Evolutionary conservation across 2,888 invertebrate genomes (phyloP), one percentile per base, ranked within the genome.

Genomic region (Lithophane leautieri): DNA sequence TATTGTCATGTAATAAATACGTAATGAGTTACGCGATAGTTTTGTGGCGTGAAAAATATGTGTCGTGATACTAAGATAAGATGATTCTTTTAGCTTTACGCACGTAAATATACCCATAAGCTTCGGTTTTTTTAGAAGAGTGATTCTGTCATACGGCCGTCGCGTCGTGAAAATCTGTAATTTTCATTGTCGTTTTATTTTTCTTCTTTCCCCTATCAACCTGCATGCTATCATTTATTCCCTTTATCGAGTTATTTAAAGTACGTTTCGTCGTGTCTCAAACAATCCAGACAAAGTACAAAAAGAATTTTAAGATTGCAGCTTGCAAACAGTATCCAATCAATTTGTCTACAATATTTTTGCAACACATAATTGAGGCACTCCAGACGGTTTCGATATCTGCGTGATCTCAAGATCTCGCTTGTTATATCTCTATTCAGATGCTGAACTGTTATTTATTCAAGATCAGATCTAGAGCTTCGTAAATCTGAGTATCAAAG

Each of bases 1-100:
- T 86, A 86, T 89, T 89, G 89, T 89, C 88, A 89, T 82, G 85
- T 86, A 85, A 87, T 82, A 85, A 60, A 70, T 66, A 82, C 84
- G 84, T 86, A 86, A 86, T 79, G 71, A 44, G 71, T 83, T 88
- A 79, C 78, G 76, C 54, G 73, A 77, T 62, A 71, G 25, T 69
- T 70, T 77, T 63, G 78, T 54, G 40, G 61, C 42, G 68, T 61
- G 69, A 73, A 83, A 71, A 72, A 66, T 28, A 22, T 44, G 34
- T 11, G 25, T 40, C 56, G 28, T 83, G 68, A 50, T 50, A 50
- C 8, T 47, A 63, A 76, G 34, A 42, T 66, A 42, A 44, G 22
- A n/a, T 28, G 52, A 25, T 40, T 8, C 14, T 47, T 34, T 25
- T 58, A 50, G 9, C 16, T 58, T 42, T 62, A 67, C n/a, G n/a